These are phyloP conservation scores for Tachycineta bicolor DNA, from an alignment of 2,113 vertebrate genomes.

Conservation along the genomic window DNA sequence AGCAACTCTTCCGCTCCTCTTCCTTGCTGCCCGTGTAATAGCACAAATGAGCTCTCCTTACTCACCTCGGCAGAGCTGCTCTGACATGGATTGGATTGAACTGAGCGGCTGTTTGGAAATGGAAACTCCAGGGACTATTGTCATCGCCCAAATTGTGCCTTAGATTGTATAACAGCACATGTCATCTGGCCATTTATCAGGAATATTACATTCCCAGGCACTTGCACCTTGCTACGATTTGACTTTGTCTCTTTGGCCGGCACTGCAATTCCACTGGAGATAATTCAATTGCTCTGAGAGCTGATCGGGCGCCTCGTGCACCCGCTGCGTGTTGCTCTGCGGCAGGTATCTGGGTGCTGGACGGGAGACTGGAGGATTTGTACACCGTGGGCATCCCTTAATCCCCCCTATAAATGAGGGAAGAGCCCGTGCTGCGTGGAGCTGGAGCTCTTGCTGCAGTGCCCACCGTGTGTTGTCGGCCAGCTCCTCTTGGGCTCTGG, in stretches of 20 bases:
- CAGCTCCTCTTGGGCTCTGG: not conserved
- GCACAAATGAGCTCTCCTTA: slow-evolving; percentile 66
- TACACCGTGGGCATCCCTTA: not conserved
- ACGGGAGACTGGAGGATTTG: not conserved
- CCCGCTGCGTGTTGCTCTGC: not conserved
- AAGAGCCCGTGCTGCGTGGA: rapidly evolving
- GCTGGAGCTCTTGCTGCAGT: not conserved
- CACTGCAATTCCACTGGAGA: slow-evolving; percentile 58
- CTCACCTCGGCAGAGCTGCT: slow-evolving; percentile 58
- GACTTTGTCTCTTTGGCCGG: slow-evolving; percentile 68
- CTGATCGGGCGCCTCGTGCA: slow-evolving; percentile 27
- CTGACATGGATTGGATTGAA: slow-evolving; percentile 70
- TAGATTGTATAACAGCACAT: slow-evolving; percentile 67
- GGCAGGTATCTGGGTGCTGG: not conserved
- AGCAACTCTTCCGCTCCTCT: slow-evolving; percentile 15
- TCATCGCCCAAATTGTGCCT: slow-evolving; percentile 72
- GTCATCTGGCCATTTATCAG: slow-evolving; percentile 71
- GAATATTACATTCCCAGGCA: slow-evolving; percentile 75
- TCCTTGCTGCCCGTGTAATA: slow-evolving; percentile 31
- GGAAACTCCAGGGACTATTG: slow-evolving; percentile 76
- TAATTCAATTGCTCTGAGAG: slow-evolving; percentile 70
- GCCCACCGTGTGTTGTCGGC: not conserved
- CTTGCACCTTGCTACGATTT: slow-evolving; percentile 69
- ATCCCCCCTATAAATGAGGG: not conserved
- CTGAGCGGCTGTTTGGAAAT: slow-evolving; percentile 67